Base-by-base conservation (phyloP, 2,888 invertebrate species). In the Germaria angustata region DNA sequence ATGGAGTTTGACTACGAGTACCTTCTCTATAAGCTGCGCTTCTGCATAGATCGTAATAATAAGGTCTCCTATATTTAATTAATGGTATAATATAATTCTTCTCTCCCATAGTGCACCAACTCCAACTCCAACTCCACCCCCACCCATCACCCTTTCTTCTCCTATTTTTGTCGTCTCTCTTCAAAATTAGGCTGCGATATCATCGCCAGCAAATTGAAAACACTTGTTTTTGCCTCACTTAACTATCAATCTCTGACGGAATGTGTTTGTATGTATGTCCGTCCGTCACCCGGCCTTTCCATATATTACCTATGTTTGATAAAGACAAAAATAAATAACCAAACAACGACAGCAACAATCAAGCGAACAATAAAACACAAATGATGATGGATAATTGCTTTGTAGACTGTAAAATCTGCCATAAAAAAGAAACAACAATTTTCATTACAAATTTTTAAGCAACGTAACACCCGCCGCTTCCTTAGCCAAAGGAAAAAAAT, bases 301-400 rank as follows among this genome's bases (percentile, higher is more conserved):
- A 63, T 63, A 39, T 61, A 20, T 53, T 72, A 65, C 71, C 77
- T 28, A 51, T 59, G 44, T 51, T 61, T 73, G 61, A 68, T 77
- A 44, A 59, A 69, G 32, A 39, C 51, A 34, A 61, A 77, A 51
- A 76, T 22, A 72, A 72, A 61, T 17, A 32, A 44, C 24, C 4
- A 34, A 13, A 36, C 36, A 22, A 55, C 4, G 11, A 55, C 44
- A 61, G n/a, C 15, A 53, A 65, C 53, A 57, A 49, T 36, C 34
- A 17, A 55, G 36, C 55, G 22, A 34, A 28, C 61, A 63, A 61
- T 15, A 49, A 28, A 72, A 79, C 36, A 77, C 49, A 53, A 72
- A 66, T 61, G 72, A 75, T 82, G 69, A 80, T 75, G 63, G 78
- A 81, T 81, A 81, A 81, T 81, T 81, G 81, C 17, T 81, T 68